Evolutionary conservation across 2,113 vertebrate species (phyloP), one percentile per base, ranked within the genome.

Genomic region (Coracopsis vasa): DNA sequence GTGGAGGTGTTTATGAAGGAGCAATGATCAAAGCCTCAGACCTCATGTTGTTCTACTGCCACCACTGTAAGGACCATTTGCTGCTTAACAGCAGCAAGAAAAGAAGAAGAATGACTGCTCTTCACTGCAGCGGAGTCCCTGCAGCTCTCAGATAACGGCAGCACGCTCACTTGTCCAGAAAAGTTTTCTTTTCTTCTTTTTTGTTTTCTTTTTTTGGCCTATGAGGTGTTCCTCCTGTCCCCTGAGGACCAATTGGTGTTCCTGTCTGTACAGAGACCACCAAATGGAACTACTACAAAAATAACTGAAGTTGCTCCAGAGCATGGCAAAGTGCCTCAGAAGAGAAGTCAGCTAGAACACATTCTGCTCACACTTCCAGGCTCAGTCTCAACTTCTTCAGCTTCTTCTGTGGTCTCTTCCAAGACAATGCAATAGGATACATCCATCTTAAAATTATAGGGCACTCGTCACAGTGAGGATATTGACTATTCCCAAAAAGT

Each of bases 151-250:
- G 50, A 10, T 58, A 65, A 45, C 27, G 7, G 41, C 37, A 31
- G 47, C 2, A 1, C 0, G 1, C 23, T 35, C 23, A 27, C 28
- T 16, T 16, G 23, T 47, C 67, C 27, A 53, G n/a, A 66, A 42
- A 65, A 66, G 35, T 16, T 6, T 0, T 24, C 11, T 3, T 7
- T 28, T 17, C 6, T 14, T 44, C 17, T 50, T 21, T 16, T n/a
- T 54, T 66, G 39, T 39, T 50, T 21, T 11, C 29, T 33, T 72
- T 51, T 45, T 58, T 56, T 19, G 4, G n/a, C 41, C 60, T 48
- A 21, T 14, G 27, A 60, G 16, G 27, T 41, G 48, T 41, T 79
- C 8, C 35, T 79, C 24, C 41, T 39, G 58, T 60, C 81, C 50
- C 2, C 1, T n/a, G 65, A 91, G 66, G 53, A 79, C 47, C 33